Percentiles rank a stretch among this genome's conserved stretches.
phyloP scores from a whole-genome alignment of 2,888 invertebrate genomes.

The Apocheima hispidaria region DNA sequence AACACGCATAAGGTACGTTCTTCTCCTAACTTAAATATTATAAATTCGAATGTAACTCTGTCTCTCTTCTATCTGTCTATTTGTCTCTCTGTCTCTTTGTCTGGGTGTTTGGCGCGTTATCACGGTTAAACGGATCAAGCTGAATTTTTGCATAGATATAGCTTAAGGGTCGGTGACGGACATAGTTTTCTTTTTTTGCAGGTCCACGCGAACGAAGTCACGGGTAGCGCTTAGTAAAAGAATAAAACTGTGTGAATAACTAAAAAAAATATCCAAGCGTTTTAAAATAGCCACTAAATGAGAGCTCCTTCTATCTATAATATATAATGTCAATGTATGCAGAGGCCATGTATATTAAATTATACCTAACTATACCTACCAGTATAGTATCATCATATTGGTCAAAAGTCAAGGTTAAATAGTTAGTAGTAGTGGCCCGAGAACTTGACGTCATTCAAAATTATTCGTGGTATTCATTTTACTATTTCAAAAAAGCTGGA shows the following conservation, averaged over 20 bases:
- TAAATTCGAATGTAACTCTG: no score
- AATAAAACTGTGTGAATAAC: slow-evolving; percentile 42
- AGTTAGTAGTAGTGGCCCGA: slow-evolving; percentile 31
- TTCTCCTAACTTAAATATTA: no score
- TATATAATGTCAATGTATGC: slow-evolving; percentile 69
- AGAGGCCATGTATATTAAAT: slow-evolving; percentile 59
- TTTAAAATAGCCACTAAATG: slow-evolving; percentile 55
- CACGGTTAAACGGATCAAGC: no score
- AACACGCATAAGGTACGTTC: no score
- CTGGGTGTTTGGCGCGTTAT: no score
- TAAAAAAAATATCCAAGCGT: slow-evolving; percentile 47
- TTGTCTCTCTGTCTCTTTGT: no score
- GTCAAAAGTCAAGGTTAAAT: slow-evolving; percentile 64
- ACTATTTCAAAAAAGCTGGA: no score
- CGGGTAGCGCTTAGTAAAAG: slow-evolving; percentile 10
- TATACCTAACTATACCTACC: slow-evolving; percentile 46
- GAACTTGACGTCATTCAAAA: slow-evolving; percentile 37
- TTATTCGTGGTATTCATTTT: slow-evolving; percentile 3
- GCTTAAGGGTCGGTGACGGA: no score
- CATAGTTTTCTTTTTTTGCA: no score
- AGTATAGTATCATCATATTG: slow-evolving; percentile 50
- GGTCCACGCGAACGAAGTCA: no score
- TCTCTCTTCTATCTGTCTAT: no score
- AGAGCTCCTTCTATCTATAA: slow-evolving; percentile 53
- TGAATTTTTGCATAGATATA: no score